Percentiles rank a stretch among this genome's conserved stretches.
Evolutionary conservation across 2,888 invertebrate species (phyloP).

Genomic region (Drosophila acutilabella): DNA sequence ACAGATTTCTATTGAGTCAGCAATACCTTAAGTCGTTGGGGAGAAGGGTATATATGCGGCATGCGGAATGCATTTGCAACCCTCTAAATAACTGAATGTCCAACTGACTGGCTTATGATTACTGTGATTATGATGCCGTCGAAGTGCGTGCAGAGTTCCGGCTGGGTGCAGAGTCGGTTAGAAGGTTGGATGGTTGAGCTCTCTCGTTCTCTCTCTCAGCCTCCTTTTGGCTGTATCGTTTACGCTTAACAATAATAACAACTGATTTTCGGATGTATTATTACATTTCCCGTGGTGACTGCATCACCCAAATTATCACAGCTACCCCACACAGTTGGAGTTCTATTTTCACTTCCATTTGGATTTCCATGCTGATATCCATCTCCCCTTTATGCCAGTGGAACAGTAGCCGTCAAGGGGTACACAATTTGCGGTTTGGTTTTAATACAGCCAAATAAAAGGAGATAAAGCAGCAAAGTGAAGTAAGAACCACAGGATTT

Average conservation of each 20-base stretch:
- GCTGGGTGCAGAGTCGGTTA: slow-evolving; percentile 19
- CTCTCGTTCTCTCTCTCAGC: too few species aligned
- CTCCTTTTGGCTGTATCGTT: slow-evolving; percentile 54
- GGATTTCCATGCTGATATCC: too few species aligned
- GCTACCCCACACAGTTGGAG: slow-evolving; percentile 71
- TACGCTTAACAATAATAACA: slow-evolving; percentile 80
- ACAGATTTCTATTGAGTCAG: slow-evolving; percentile 81
- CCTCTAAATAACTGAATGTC: slow-evolving; percentile 30
- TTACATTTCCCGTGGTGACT: slow-evolving; percentile 76
- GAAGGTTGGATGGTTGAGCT: slow-evolving; percentile 3
- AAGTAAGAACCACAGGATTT: slow-evolving; percentile 48
- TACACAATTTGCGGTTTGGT: slow-evolving; percentile 44
- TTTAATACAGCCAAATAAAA: not conserved
- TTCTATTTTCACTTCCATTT: slow-evolving; percentile 1
- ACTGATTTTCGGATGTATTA: slow-evolving; percentile 82
- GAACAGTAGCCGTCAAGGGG: slow-evolving; percentile 3
- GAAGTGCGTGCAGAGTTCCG: slow-evolving; percentile 59
- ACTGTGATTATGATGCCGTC: slow-evolving; percentile 74
- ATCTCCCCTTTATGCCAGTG: not conserved
- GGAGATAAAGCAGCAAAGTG: not conserved
- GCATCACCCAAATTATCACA: slow-evolving; percentile 78
- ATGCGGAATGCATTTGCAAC: slow-evolving; percentile 42
- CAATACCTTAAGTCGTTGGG: slow-evolving; percentile 57
- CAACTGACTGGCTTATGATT: slow-evolving; percentile 66
- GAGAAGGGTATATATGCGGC: slow-evolving; percentile 6